Base-by-base conservation (phyloP, 2,888 invertebrate genomes). In the Thecocarcelia acutangulata region DNA sequence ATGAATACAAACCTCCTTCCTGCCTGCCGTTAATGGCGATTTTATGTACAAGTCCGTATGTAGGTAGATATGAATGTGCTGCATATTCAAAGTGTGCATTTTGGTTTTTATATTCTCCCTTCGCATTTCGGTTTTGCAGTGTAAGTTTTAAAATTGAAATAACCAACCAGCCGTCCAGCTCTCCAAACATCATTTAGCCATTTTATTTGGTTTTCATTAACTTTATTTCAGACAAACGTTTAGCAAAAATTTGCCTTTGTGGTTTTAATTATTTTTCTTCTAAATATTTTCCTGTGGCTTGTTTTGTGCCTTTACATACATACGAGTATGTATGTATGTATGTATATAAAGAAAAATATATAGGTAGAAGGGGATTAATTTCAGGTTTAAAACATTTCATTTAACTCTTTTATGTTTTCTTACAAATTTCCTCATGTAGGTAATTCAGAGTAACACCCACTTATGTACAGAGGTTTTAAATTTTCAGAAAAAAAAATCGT, bases 161-260 rank as follows among this genome's bases (percentile, higher is more conserved):
- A 52, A 44, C 28, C 48, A 42, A 33, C 28, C 61, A 42, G 17
- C 21, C 21, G 21, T 4, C 33, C 42, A 42, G 59, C 17, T 6
- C 21, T 24, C 19, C 63, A 21, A 6, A 50, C 44, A 50, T 44
- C 63, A 63, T 63, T 54, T 17, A 37, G 15, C 28, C 42, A 40
- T 66, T 66, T 68, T 75, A 68, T 75, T 75, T 75, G 61, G 37
- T 37, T 76, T 76, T 69, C 76, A 76, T 76, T 76, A 69, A 63
- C 54, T 69, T 46, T 56, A 56, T 28, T 46, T 48, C 24, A 76
- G 37, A 21, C 52, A 52, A 69, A 63, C 61, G 61, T 68, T 76
- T 76, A 44, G 33, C 33, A n/a, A 54, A 63, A 33, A 64, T 56
- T 76, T 69, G 59, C 17, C 61, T 69, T 76, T 76, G 68, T 54